A percentile compares a stretch with the other conserved stretches of the same genome.
Conservation (phyloP, 2,888 invertebrate species). For the Diarsia mendica region DNA sequence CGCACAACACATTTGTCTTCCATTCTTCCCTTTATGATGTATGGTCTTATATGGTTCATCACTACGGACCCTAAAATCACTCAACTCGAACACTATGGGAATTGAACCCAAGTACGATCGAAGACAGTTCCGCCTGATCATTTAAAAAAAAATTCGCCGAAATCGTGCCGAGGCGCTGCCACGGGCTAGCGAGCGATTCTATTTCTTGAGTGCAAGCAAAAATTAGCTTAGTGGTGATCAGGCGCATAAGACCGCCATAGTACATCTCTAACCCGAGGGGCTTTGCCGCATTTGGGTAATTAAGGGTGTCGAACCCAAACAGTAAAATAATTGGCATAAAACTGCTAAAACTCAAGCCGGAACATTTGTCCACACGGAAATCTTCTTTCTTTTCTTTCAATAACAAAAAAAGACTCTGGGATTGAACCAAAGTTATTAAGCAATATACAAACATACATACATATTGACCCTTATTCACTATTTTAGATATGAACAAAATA, state of each 20-base stretch:
- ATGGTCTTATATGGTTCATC: no score
- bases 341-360: neutral
- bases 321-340: neutral
- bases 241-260: no score
- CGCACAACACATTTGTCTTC: no score
- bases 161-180: no score
- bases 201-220: no score
- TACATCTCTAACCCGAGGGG: neutral
- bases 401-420: slow-evolving; percentile 26
- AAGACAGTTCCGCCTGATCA: no score
- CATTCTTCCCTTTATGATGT: no score
- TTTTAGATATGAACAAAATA: neutral
- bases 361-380: neutral
- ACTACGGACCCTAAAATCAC: neutral
- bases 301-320: neutral
- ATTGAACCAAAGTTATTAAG: slow-evolving; percentile 55
- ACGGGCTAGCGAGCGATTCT: no score
- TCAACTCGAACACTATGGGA: slow-evolving; percentile 10
- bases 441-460: slow-evolving; percentile 5
- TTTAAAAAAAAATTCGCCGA: no score
- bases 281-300: neutral
- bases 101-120: slow-evolving; percentile 29
- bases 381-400: no score
- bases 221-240: no score
- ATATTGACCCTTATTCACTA: neutral